phyloP scores from a whole-genome alignment of 2,113 vertebrate species.

The Menura novaehollandiae region DNA sequence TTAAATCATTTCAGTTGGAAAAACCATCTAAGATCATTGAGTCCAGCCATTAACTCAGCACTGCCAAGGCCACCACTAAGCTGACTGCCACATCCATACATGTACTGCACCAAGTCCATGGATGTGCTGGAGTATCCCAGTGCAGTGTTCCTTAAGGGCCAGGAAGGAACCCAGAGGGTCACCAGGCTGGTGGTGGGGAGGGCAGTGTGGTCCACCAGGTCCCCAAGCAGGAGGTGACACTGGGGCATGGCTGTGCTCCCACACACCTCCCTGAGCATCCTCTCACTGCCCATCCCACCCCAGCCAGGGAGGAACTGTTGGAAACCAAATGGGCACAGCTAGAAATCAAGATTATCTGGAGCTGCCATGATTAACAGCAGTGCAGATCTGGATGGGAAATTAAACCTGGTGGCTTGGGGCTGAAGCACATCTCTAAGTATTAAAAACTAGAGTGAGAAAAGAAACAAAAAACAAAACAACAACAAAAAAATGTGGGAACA shows the following conservation, averaged over 20 bases:
- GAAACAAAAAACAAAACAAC: fast-evolving
- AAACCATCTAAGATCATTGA: neutral
- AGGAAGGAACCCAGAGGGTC: neutral
- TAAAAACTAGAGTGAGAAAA: neutral
- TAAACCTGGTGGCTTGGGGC: neutral
- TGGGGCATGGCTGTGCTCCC: fast-evolving
- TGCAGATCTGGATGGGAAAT: neutral
- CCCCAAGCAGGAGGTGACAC: neutral
- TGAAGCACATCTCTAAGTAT: neutral
- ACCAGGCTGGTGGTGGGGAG: neutral
- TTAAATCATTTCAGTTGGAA: neutral
- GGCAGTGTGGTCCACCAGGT: neutral
- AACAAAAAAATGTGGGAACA: fast-evolving
- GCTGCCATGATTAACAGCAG: neutral
- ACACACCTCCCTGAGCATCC: neutral
- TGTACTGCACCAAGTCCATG: fast-evolving
- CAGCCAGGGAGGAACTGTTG: neutral
- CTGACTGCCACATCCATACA: neutral
- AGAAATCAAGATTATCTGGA: neutral
- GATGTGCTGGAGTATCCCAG: neutral
- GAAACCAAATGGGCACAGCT: neutral
- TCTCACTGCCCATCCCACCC: neutral
- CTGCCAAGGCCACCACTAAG: neutral
- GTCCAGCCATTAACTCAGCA: neutral
- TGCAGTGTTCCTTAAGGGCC: neutral